phyloP scores from a whole-genome alignment of 2,888 invertebrate genomes.

The Apoderus coryli region DNA sequence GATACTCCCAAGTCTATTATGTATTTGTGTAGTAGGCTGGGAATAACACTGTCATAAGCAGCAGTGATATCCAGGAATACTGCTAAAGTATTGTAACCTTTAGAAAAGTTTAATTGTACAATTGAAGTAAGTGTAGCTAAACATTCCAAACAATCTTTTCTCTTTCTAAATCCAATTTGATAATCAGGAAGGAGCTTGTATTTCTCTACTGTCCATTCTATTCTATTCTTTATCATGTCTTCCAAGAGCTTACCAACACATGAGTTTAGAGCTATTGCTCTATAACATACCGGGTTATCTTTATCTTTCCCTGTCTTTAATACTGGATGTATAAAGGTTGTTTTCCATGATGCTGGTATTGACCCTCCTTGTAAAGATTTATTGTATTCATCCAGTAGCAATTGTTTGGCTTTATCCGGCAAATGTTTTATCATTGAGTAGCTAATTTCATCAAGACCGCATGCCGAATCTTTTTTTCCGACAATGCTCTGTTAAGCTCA shows the following conservation, averaged over 20 bases:
- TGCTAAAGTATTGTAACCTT: not conserved
- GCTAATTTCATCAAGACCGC: slow-evolving; percentile 5
- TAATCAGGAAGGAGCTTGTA: not conserved
- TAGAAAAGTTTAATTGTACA: not conserved
- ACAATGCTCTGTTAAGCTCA: too few relatives aligned
- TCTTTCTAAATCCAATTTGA: slow-evolving; percentile 8
- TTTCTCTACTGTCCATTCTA: slow-evolving; percentile 2
- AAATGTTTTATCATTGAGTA: slow-evolving; percentile 6
- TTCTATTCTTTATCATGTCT: slow-evolving; percentile 1
- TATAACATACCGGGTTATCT: not conserved
- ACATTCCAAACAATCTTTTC: slow-evolving; percentile 3
- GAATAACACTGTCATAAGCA: slow-evolving; percentile 8
- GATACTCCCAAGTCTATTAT: not conserved
- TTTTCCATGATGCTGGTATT: slow-evolving; percentile 7
- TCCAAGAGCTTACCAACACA: slow-evolving; percentile 5
- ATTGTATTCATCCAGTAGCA: slow-evolving; percentile 3
- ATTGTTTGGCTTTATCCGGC: not conserved
- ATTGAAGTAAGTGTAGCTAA: not conserved
- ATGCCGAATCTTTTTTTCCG: slow-evolving; percentile 7
- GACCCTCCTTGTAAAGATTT: not conserved
- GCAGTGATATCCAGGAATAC: slow-evolving; percentile 3
- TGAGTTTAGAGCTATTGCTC: slow-evolving; percentile 7
- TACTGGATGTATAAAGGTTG: slow-evolving; percentile 5
- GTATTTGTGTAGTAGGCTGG: not conserved
- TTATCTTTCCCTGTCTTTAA: slow-evolving; percentile 5